Evolutionary conservation across 2,888 invertebrate species (phyloP).

Genomic region (Chirona hameri): DNA sequence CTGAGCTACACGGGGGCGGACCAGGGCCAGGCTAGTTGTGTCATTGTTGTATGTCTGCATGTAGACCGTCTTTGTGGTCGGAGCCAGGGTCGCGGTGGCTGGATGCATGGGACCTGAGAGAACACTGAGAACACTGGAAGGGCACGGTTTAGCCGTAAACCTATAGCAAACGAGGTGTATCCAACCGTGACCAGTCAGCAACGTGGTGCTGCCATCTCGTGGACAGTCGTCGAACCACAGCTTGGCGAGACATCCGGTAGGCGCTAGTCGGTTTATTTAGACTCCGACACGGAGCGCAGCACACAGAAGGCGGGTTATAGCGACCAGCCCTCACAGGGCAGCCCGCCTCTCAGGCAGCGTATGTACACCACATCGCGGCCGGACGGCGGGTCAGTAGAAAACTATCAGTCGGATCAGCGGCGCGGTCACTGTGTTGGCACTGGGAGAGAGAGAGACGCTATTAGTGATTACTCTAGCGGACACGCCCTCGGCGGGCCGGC

Average conservation of each 20-base stretch:
- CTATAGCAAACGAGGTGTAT: no score
- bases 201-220: neutral
- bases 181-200: neutral
- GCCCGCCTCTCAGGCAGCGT: neutral
- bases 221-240: neutral
- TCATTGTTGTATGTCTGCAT: no score
- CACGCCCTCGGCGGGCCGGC: neutral
- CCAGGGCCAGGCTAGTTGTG: no score
- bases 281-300: neutral
- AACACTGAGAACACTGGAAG: no score
- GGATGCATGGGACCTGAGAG: no score
- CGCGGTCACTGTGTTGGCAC: neutral
- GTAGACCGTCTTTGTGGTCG: no score
- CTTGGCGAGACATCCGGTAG: neutral
- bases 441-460: neutral
- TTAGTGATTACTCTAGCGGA: neutral
- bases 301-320: neutral
- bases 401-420: neutral
- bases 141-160: no score
- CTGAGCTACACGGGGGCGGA: no score
- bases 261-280: constrained; percentile 24
- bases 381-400: neutral
- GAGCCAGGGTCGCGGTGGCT: no score
- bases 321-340: neutral
- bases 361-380: neutral